phyloP scores from a whole-genome alignment of 2,113 vertebrate genomes.

The Epinephelus fuscoguttatus region DNA sequence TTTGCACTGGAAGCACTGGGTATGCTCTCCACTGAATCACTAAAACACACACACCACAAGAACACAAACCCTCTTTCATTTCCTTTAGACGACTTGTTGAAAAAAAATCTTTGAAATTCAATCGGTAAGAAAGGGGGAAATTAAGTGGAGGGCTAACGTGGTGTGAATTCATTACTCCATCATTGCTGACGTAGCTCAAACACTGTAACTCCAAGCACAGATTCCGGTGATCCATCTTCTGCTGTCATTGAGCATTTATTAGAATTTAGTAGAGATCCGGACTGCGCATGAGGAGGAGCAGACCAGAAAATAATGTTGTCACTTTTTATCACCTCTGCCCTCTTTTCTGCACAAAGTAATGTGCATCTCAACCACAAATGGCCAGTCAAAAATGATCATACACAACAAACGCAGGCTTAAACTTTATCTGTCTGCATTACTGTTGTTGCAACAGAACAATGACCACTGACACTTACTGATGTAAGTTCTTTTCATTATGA shows the following conservation, averaged over 20 bases:
- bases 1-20: conserved; percentile 62
- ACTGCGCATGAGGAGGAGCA: conserved; percentile 46
- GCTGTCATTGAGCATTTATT: conserved; percentile 75
- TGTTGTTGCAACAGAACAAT: neutral
- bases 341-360: conserved; percentile 30
- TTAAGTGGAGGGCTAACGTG: conserved; percentile 62
- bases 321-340: conserved; percentile 73
- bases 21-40: conserved; percentile 26
- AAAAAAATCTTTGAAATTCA: conserved; percentile 79
- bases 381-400: conserved; percentile 48
- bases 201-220: conserved; percentile 49
- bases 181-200: conserved; percentile 64
- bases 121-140: conserved; percentile 71
- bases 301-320: conserved; percentile 75
- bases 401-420: conserved; percentile 31
- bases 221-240: conserved; percentile 77
- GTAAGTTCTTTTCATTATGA: neutral
- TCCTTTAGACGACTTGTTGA: conserved; percentile 66
- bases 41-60: conserved; percentile 28
- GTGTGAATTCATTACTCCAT: conserved; percentile 76
- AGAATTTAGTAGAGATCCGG: conserved; percentile 66
- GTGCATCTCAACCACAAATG: conserved; percentile 36
- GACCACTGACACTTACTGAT: neutral
- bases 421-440: neutral
- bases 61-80: conserved; percentile 39